Base-by-base conservation (phyloP, 2,888 invertebrate genomes). In the Lacanobia oleracea region DNA sequence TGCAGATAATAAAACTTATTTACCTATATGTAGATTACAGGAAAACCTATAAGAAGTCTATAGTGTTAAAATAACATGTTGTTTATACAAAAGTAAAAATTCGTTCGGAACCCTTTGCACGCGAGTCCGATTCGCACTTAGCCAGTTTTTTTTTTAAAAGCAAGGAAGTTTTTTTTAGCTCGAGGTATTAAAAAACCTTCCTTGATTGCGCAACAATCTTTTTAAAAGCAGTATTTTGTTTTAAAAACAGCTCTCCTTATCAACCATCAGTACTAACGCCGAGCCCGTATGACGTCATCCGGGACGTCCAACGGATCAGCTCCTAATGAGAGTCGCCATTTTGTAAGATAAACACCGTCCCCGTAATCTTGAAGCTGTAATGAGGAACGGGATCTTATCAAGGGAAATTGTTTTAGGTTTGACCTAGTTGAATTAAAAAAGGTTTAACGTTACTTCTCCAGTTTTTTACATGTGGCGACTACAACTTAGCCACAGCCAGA, bases 251-350 rank as follows among this genome's bases (percentile, higher is more conserved):
- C 0, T 53, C n/a, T 21, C 6, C 48, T 81, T 67, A 79, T 81
- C 69, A 61, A 23, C 18, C 60, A 21, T 51, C 53, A 61, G n/a
- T 8, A 51, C 16, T 63, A 64, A 40, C 7, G 45, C 48, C 51
- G 21, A 50, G 45, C 62, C 37, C 37, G 43, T 64, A 6, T 69
- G 62, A 80, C 83, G 82, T 83, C 68, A 83, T 50, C 27, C 33
- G 16, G 48, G 27, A 51, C 10, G 66, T 21, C 23, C 43, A 23
- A 57, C 37, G 48, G 14, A 50, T 37, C 37, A 21, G 57, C 9
- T 10, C 18, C 45, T 73, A 83, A 83, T 74, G 71, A 74, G 61
- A 23, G 51, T 50, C 57, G 40, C 56, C 65, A 70, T 79, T 73
- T 60, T 62, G 51, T 51, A 23, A 33, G 72, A 75, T 83, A 66